phyloP scores from a whole-genome alignment of 2,113 vertebrate species.

The Rhizomys pruinosus region DNA sequence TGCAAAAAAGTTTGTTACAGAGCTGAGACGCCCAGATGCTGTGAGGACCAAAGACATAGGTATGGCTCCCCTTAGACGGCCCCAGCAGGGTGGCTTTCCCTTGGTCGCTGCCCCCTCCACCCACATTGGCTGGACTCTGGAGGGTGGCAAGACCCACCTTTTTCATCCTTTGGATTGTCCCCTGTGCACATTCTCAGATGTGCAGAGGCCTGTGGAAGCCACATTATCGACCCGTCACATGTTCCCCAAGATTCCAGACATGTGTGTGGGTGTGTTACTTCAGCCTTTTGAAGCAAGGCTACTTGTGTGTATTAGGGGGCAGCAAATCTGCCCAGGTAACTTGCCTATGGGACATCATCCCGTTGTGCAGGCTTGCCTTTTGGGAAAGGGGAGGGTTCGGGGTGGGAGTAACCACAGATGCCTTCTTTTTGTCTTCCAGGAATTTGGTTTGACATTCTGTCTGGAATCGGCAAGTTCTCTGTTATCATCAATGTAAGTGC shows the following conservation, averaged over 20 bases:
- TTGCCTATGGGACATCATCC: not conserved
- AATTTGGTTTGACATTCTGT: constrained; percentile 98
- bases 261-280: not conserved
- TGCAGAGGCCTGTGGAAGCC: not conserved
- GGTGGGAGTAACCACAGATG: not conserved
- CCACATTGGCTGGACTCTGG: not conserved
- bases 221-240: no score
- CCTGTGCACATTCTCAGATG: not conserved
- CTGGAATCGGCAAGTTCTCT: constrained; percentile 97
- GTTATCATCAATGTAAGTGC: constrained; percentile 99
- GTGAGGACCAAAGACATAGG: constrained; percentile 97
- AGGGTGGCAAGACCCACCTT: not conserved
- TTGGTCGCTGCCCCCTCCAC: no score
- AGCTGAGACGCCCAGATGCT: constrained; percentile 94
- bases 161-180: not conserved
- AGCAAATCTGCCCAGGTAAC: not conserved
- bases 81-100: no score
- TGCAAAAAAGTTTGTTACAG: constrained; percentile 96
- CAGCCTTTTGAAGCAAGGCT: not conserved
- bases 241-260: not conserved
- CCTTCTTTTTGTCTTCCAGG: constrained; percentile 86
- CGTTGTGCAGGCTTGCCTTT: not conserved
- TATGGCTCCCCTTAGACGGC: constrained; percentile 78
- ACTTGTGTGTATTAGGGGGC: not conserved
- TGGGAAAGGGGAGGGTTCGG: no score